phyloP scores from a whole-genome alignment of 2,888 invertebrate species.

The Nephrotoma appendiculata region DNA sequence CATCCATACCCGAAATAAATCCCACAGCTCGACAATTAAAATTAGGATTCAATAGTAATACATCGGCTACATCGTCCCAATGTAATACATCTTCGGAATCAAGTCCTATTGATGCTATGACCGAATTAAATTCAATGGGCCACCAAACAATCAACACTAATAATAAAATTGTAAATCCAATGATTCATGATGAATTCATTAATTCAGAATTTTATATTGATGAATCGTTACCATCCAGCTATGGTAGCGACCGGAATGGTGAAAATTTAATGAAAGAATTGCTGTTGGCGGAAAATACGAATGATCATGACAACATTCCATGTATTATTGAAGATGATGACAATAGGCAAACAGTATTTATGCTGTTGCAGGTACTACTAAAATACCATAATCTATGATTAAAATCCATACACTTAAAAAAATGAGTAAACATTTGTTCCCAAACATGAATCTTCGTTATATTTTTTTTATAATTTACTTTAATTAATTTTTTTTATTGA shows the following conservation, averaged over 20 bases:
- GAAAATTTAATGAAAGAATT: conserved; percentile 5
- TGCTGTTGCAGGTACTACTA: conserved; percentile 6
- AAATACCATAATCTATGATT: not conserved
- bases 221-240: conserved; percentile 74
- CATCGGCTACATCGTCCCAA: not conserved
- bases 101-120: not conserved
- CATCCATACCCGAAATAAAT: conserved; percentile 16
- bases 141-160: conserved; percentile 6
- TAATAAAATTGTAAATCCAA: not conserved
- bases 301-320: conserved; percentile 8
- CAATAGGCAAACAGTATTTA: conserved; percentile 7
- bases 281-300: conserved; percentile 7
- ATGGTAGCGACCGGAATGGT: conserved; percentile 28
- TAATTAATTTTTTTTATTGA: not conserved
- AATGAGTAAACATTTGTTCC: not conserved
- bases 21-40: not conserved
- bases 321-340: not conserved
- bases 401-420: not conserved
- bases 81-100: conserved; percentile 2
- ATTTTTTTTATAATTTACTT: not conserved
- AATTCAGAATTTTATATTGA: conserved; percentile 79
- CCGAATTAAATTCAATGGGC: conserved; percentile 1
- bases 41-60: not conserved
- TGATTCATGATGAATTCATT: conserved; percentile 43
- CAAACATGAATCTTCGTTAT: not conserved